phyloP scores from a whole-genome alignment of 1,140 invertebrate species.

The Drosophila punjabiensis region DNA sequence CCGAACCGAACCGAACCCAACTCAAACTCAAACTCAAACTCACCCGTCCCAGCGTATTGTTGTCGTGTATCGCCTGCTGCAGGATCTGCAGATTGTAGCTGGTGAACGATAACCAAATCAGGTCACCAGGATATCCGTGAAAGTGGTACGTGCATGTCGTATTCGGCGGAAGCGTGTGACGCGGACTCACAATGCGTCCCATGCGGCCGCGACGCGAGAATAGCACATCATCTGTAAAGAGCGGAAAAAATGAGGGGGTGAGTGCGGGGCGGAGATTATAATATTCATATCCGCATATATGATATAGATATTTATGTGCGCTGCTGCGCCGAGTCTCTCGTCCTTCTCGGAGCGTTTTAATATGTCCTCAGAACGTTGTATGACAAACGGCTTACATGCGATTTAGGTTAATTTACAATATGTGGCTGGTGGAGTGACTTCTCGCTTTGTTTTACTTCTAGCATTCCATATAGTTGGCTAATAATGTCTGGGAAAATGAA shows the following conservation, averaged over 20 bases:
- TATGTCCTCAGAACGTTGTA: constrained; percentile 74
- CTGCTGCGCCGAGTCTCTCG: constrained; percentile 21
- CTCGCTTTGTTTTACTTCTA: constrained; percentile 20
- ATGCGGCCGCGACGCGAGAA: constrained; percentile 86
- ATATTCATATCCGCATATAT: constrained; percentile 31
- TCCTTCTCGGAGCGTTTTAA: constrained; percentile 66
- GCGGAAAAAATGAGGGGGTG: constrained; percentile 25
- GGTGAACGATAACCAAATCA: constrained; percentile 95
- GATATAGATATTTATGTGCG: constrained; percentile 27
- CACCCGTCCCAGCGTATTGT: constrained; percentile 84
- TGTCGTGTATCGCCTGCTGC: constrained; percentile 86
- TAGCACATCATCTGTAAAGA: constrained; percentile 85
- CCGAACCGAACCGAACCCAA: constrained; percentile 11
- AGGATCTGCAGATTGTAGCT: constrained; percentile 92
- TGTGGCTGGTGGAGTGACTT: constrained; percentile 28
- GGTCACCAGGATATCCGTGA: constrained; percentile 90
- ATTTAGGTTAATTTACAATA: constrained; percentile 80
- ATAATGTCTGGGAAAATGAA: no score
- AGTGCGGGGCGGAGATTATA: constrained; percentile 57
- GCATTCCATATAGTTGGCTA: background rate
- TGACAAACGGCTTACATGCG: constrained; percentile 76
- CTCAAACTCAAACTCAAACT: constrained; percentile 41
- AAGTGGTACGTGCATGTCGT: constrained; percentile 95
- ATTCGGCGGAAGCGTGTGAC: constrained; percentile 93
- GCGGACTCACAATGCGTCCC: constrained; percentile 91